Conservation (phyloP, 92 coral and sea anemone species). For the Porites evermanni region DNA sequence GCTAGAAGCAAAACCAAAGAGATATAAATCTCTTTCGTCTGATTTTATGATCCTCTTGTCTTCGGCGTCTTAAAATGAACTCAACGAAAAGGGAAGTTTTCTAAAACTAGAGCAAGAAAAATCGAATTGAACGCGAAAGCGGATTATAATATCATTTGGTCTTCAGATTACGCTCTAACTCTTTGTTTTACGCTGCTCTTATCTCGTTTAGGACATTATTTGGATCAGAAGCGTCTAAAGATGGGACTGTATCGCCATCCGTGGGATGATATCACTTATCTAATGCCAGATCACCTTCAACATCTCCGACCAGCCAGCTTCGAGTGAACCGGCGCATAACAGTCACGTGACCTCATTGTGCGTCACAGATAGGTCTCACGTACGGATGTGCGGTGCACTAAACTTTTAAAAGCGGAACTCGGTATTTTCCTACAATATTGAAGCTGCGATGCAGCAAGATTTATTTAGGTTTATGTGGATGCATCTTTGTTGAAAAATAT, state of each 20-base stretch:
- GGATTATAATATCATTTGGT: no score
- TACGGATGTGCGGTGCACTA: not conserved
- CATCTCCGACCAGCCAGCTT: slow-evolving; percentile 91
- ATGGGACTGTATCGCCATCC: slow-evolving; percentile 99
- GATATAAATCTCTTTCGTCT: no score
- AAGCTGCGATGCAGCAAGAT: slow-evolving; percentile 3
- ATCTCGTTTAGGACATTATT: slow-evolving; percentile 83
- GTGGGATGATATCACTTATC: slow-evolving; percentile 99
- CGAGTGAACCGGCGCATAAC: slow-evolving; percentile 50
- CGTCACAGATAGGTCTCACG: no score
- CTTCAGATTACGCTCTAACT: no score
- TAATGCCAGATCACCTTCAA: slow-evolving; percentile 96
- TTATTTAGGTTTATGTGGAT: not conserved
- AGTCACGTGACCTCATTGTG: not conserved
- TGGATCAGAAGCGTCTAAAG: slow-evolving; percentile 95
- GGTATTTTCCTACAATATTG: not conserved
- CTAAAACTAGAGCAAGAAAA: no score
- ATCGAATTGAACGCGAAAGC: no score
- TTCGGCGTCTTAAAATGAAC: no score
- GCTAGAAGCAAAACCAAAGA: no score
- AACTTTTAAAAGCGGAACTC: not conserved
- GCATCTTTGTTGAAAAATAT: not conserved
- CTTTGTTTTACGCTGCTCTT: no score
- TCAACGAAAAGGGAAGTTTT: no score
- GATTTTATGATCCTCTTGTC: no score